phyloP scores from a whole-genome alignment of 2,797 vertebrate genomes.

The Pangasius krempfi region DNA sequence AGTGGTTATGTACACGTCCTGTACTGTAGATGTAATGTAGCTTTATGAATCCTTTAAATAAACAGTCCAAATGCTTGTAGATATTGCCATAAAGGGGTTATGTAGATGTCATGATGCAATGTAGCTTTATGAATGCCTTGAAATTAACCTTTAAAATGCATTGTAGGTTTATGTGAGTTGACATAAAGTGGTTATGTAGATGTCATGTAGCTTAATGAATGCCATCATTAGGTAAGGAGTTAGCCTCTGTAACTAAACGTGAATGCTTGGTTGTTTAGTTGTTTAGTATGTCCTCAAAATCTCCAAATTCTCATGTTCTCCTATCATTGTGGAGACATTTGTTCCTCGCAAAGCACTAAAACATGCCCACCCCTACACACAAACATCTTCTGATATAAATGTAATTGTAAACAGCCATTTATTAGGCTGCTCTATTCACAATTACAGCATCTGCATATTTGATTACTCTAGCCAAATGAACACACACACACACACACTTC shows the following conservation, averaged over 20 bases:
- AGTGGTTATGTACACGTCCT: not conserved
- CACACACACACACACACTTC: constrained; percentile 36
- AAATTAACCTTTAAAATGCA: not conserved
- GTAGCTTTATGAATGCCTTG: not conserved
- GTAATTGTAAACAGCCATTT: constrained; percentile 47
- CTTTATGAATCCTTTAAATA: not conserved
- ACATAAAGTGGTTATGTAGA: not conserved
- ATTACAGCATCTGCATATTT: constrained; percentile 75
- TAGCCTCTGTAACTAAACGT: not conserved
- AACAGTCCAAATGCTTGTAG: not conserved
- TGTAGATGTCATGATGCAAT: not conserved
- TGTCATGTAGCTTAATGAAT: not conserved
- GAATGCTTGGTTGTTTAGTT: not conserved
- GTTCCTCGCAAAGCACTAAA: not conserved
- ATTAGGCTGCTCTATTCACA: constrained; percentile 56
- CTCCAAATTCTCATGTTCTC: not conserved
- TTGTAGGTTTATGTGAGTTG: not conserved
- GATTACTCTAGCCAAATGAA: constrained; percentile 28
- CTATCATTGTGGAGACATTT: too few relatives aligned
- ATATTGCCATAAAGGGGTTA: not conserved
- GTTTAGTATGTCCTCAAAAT: not conserved
- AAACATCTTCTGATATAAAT: constrained; percentile 24
- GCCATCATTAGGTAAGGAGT: not conserved
- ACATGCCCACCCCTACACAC: not conserved
- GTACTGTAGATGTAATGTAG: not conserved